phyloP scores from a whole-genome alignment of 2,797 vertebrate species.

The Valencia hispanica region DNA sequence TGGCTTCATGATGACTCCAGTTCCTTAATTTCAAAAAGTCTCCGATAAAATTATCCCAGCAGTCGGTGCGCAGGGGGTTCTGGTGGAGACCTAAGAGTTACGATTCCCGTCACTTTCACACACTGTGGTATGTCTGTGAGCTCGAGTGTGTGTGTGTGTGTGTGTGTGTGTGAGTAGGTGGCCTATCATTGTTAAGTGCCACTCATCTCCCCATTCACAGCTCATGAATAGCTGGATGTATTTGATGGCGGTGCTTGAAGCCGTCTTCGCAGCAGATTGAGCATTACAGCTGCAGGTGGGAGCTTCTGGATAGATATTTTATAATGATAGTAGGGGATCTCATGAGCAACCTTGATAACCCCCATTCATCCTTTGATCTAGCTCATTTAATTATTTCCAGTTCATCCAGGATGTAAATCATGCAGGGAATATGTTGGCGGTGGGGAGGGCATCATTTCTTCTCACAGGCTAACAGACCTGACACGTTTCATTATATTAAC shows the following conservation, averaged over 20 bases:
- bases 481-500: not conserved
- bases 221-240: slow-evolving; percentile 46
- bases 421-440: not conserved
- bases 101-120: slow-evolving; percentile 19
- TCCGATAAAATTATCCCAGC: slow-evolving; percentile 39
- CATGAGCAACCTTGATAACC: slow-evolving; percentile 11
- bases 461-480: not conserved
- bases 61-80: not conserved
- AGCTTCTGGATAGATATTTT: slow-evolving; percentile 19
- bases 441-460: too few species aligned
- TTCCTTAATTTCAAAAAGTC: slow-evolving; percentile 61
- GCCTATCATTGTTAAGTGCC: slow-evolving; percentile 54
- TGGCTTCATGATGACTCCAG: slow-evolving; percentile 38
- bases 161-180: slow-evolving; percentile 45
- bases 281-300: slow-evolving; percentile 26
- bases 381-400: not conserved
- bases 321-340: slow-evolving; percentile 17
- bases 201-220: slow-evolving; percentile 48
- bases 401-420: not conserved
- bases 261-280: slow-evolving; percentile 21
- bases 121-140: not conserved
- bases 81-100: slow-evolving; percentile 1
- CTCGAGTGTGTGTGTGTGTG: slow-evolving; percentile 16
- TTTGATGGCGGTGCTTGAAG: slow-evolving; percentile 28
- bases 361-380: not conserved